phyloP scores from a whole-genome alignment of 2,113 vertebrate species.

The Serinus canaria region DNA sequence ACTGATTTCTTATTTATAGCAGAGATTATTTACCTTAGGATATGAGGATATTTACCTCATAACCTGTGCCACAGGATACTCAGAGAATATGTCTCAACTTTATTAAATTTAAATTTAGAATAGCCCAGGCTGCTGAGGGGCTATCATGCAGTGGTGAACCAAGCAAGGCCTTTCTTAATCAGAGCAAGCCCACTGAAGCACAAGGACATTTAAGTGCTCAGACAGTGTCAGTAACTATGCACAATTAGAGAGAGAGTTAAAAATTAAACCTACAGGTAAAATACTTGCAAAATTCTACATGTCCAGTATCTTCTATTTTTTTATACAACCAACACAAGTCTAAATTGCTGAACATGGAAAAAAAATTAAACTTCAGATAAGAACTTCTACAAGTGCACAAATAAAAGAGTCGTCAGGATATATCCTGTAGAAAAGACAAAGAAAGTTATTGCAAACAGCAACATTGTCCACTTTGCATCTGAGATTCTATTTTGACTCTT shows the following conservation, averaged over 20 bases:
- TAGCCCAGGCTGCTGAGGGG: not conserved
- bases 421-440: not conserved
- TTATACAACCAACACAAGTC: not conserved
- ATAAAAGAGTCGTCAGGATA: not conserved
- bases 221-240: not conserved
- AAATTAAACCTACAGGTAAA: not conserved
- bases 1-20: not conserved
- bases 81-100: not conserved
- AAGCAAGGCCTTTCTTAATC: not conserved
- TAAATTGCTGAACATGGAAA: not conserved
- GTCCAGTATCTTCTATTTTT: not conserved
- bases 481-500: not conserved
- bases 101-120: not conserved
- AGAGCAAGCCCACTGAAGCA: not conserved
- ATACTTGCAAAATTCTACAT: not conserved
- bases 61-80: not conserved
- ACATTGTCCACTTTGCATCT: not conserved
- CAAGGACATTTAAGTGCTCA: not conserved
- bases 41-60: not conserved
- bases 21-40: not conserved
- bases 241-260: not conserved
- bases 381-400: not conserved
- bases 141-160: not conserved
- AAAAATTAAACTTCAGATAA: not conserved
- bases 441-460: not conserved